Percentiles rank a stretch among this genome's conserved stretches.
These are phyloP conservation scores for Muscicapa comitata DNA, from an alignment of 2,797 vertebrate species.

Conservation along the genomic window DNA sequence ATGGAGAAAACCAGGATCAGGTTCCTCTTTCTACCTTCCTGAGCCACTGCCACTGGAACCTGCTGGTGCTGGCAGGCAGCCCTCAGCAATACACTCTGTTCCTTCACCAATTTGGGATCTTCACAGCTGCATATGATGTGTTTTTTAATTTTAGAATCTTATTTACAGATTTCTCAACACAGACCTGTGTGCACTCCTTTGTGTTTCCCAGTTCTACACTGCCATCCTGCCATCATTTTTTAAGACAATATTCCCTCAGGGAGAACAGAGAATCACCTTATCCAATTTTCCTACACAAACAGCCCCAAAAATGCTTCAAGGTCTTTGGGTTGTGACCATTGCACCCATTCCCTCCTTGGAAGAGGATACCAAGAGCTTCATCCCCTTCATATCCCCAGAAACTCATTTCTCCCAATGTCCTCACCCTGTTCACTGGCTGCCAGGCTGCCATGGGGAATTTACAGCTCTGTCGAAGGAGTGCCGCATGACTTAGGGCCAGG, in stretches of 20 bases:
- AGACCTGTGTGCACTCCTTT: neutral
- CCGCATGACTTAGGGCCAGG: neutral
- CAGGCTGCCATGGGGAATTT: neutral
- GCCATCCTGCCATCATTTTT: neutral
- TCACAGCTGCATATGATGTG: neutral
- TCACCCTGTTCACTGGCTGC: neutral
- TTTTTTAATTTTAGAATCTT: neutral
- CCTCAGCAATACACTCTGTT: rapidly evolving
- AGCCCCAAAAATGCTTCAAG: neutral
- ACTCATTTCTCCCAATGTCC: neutral
- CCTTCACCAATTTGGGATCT: neutral
- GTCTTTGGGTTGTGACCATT: neutral
- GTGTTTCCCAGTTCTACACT: neutral
- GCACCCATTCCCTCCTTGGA: neutral
- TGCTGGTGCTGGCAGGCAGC: neutral
- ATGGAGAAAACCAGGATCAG: neutral
- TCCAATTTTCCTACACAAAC: neutral
- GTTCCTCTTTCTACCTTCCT: neutral
- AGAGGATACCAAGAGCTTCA: neutral
- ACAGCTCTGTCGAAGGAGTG: neutral
- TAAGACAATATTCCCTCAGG: neutral
- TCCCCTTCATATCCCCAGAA: neutral
- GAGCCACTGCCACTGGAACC: neutral
- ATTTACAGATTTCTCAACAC: neutral
- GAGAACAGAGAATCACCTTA: neutral